Evolutionary conservation across 2,113 vertebrate genomes (phyloP).

Genomic region (Perognathus longimembris): DNA sequence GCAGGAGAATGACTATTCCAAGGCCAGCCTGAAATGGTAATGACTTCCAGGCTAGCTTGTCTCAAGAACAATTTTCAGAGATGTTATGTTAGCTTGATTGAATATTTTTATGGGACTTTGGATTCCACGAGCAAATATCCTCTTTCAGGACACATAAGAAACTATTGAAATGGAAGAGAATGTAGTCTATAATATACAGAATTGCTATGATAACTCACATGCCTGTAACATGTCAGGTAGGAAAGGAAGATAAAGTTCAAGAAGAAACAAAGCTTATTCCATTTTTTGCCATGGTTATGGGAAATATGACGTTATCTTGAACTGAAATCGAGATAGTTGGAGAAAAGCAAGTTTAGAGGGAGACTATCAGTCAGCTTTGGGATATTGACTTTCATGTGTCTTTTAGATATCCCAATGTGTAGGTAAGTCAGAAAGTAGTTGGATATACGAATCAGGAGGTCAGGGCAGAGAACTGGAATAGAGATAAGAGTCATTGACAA

Average conservation of each 20-base stretch:
- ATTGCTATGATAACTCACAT: neutral
- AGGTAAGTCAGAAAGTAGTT: neutral
- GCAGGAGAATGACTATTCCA: neutral
- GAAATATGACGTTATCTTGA: neutral
- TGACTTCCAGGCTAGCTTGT: neutral
- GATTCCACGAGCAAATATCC: neutral
- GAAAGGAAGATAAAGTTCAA: neutral
- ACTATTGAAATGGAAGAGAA: neutral
- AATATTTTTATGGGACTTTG: neutral
- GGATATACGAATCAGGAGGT: neutral
- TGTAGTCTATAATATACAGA: neutral
- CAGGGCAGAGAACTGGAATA: neutral
- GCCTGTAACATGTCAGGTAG: neutral
- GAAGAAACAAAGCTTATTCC: neutral
- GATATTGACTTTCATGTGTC: neutral
- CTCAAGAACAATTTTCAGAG: neutral
- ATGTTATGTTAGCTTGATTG: neutral
- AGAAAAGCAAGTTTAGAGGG: neutral
- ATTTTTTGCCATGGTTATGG: neutral
- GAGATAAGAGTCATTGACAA: neutral
- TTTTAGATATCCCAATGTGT: neutral
- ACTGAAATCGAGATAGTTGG: neutral
- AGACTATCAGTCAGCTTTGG: neutral
- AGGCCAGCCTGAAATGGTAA: no score
- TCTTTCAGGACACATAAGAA: slow-evolving; percentile 33